Base-by-base conservation (phyloP, 2,797 vertebrate genomes). In the Gila robusta region DNA sequence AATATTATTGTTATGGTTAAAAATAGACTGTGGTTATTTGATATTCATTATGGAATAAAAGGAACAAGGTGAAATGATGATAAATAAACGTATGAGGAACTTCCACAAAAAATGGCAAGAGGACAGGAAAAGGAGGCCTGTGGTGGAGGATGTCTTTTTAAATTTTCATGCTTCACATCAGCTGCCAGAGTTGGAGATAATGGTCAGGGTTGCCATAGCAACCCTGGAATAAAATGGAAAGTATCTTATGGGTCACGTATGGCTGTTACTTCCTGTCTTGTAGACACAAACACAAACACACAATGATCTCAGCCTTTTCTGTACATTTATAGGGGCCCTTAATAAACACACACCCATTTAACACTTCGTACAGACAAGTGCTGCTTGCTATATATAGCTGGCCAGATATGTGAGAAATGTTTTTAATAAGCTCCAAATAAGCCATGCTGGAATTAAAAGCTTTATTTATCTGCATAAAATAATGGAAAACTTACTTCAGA, bases 121-220 rank as follows among this genome's bases (percentile, higher is more conserved):
- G 5, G n/a, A 37, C 49, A 69, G 32, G 23, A 76, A 74, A 62
- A 67, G 26, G 28, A 88, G 89, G 87, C 87, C 85, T 37, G 71
- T 67, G 70, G 62, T 26, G 17, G 39, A 83, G 39, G 59, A 72
- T 70, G 52, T 64, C 90, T 94, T 93, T 94, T 94, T 93, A 91
- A 95, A 95, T 96, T 94, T 95, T 94, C 93, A 91, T 93, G 91
- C 93, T 94, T 92, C 76, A 88, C 93, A 94, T 90, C 93, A 93
- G 93, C 90, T 93, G 91, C 95, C 91, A 92, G 86, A 91, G 90
- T 95, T 92, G 88, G 92, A 95, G 95, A 96, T 95, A 96, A 94
- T 96, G 96, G 96, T 96, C 96, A 95, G 83, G 86, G 97, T 98
- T 98, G 94, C 95, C 95, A 96, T 91, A 96, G 97, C 94, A 96